These are phyloP conservation scores for Cyanoderma ruficeps DNA, from an alignment of 2,113 vertebrate species.

Conservation along the genomic window DNA sequence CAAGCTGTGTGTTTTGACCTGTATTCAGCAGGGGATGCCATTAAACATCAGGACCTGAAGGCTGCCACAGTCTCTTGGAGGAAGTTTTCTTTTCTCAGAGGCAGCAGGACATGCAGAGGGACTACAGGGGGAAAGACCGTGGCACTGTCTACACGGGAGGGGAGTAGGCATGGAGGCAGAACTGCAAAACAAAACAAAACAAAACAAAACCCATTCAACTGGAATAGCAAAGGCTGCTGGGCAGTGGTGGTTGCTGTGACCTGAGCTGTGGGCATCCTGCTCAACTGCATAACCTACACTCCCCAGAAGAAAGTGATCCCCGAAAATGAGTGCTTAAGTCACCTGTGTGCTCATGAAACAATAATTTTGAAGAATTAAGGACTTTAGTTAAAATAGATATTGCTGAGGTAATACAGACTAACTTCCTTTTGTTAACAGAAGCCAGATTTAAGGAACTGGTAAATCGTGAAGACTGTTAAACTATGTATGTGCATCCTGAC, in stretches of 20 bases:
- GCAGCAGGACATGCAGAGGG: not conserved
- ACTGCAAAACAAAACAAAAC: not conserved
- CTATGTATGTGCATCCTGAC: no score
- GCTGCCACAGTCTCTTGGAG: not conserved
- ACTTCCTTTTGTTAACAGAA: no score
- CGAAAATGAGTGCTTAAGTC: not conserved
- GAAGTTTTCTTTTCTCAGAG: not conserved
- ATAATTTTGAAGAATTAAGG: no score
- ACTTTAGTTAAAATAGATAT: no score
- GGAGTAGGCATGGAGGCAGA: not conserved
- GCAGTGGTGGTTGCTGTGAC: not conserved
- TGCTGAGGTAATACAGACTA: no score
- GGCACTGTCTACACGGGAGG: accelerated
- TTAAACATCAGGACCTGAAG: not conserved
- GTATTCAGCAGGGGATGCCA: not conserved
- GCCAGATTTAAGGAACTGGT: no score
- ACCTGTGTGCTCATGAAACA: not conserved
- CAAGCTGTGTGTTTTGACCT: not conserved
- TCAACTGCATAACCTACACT: not conserved
- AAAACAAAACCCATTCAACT: not conserved
- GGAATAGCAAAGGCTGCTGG: not conserved
- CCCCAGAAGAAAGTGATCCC: not conserved
- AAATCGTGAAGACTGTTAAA: no score
- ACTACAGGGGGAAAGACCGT: not conserved
- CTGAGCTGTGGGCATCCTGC: not conserved